Base-by-base conservation (phyloP, 2,888 invertebrate genomes). In the Agonopterix alstromeriana region DNA sequence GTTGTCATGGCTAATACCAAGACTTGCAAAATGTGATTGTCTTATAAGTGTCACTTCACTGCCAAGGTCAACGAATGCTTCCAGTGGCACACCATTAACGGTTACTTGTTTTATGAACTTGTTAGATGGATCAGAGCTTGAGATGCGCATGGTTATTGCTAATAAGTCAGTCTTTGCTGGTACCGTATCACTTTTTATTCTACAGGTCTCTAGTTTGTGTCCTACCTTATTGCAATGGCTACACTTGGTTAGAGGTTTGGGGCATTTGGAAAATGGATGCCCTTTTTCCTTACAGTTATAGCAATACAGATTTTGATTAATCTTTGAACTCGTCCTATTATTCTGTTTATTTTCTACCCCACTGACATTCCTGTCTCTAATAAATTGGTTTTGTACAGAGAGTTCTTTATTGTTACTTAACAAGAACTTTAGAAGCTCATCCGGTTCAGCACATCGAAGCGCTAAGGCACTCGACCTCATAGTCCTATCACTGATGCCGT, bases 261-360 rank as follows among this genome's bases (percentile, higher is more conserved):
- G 51, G 38, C 59, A 59, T 14, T 43, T 35, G 3, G 43, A 12
- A 8, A 43, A 57, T n/a, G 43, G 49, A 44, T 58, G 58, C 0
- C 56, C 58, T 36, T 38, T 50, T 36, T 56, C 56, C 44, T 55
- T 58, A 36, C 58, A 58, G 14, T 58, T 58, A 42, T 38, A 58
- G 40, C 58, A 58, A n/a, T 27, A 53, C 12, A 46, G 17, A 0
- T 27, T 27, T 2, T 2, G 2, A 10, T 11, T 11, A n/a, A 1
- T 41, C 9, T 10, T 12, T 36, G 5, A n/a, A 10, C 10, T 27
- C 49, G 7, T 2, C 10, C 35, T 8, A 12, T 1, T 10, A n/a
- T 9, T n/a, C n/a, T n/a, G n/a, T 35, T n/a, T 12, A 42, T 8
- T 10, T 8, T 5, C 3, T 0, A 1, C 9, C 12, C 11, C 9